These are phyloP conservation scores for Calliopum simillimum DNA, from an alignment of 2,888 invertebrate genomes.

Conservation along the genomic window DNA sequence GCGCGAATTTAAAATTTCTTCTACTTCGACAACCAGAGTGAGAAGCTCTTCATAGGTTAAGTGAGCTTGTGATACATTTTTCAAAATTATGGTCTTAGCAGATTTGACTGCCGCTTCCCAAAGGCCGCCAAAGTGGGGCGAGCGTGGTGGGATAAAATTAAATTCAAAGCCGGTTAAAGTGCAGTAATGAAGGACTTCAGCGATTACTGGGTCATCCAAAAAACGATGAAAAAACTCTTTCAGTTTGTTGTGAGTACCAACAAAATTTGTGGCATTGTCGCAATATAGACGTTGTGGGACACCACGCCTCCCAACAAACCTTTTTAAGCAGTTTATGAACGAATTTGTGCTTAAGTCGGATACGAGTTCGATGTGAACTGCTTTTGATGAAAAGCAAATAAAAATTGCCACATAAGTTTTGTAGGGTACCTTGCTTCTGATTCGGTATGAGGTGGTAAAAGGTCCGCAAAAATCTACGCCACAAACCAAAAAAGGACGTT, in stretches of 20 bases:
- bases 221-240: constrained; percentile 25
- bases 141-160: constrained; percentile 38
- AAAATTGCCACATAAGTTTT: constrained; percentile 36
- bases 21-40: too few species aligned
- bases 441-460: constrained; percentile 32
- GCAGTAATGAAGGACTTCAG: neutral
- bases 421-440: constrained; percentile 30
- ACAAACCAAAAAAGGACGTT: constrained; percentile 40
- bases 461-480: constrained; percentile 44
- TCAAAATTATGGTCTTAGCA: too few species aligned
- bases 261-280: constrained; percentile 38
- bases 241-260: constrained; percentile 35
- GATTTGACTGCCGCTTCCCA: neutral
- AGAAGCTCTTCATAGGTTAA: too few species aligned
- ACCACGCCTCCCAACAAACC: constrained; percentile 31
- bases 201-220: neutral
- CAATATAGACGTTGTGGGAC: constrained; percentile 29
- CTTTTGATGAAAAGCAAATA: constrained; percentile 31
- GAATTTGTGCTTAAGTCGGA: constrained; percentile 31
- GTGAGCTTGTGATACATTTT: too few species aligned
- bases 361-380: constrained; percentile 27
- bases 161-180: constrained; percentile 20
- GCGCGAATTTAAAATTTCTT: too few species aligned
- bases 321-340: constrained; percentile 32
- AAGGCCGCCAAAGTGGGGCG: constrained; percentile 39